phyloP scores from a whole-genome alignment of 2,113 vertebrate genomes.

The Pampusana beccarii region DNA sequence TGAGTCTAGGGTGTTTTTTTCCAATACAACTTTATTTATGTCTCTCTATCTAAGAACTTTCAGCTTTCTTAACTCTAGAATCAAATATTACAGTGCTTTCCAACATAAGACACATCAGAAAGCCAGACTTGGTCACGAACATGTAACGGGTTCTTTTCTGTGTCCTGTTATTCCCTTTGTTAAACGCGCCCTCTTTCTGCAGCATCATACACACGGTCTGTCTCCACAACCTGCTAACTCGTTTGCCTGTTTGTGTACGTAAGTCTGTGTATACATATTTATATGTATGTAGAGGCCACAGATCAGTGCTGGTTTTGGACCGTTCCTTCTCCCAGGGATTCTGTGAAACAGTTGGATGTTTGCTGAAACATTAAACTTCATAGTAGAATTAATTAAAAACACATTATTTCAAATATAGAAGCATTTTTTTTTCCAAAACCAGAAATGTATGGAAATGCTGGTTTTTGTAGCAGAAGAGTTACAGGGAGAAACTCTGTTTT shows the following conservation, averaged over 20 bases:
- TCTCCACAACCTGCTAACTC: neutral
- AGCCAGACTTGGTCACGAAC: neutral
- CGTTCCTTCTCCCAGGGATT: neutral
- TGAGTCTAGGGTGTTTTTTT: rapidly evolving
- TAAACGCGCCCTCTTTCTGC: neutral
- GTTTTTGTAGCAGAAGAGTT: neutral
- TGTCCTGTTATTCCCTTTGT: neutral
- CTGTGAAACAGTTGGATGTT: neutral
- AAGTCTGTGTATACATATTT: neutral
- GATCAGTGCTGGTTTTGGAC: neutral
- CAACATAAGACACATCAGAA: neutral
- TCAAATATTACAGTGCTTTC: neutral
- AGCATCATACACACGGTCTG: neutral
- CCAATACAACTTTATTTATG: neutral
- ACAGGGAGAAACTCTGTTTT: neutral
- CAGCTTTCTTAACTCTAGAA: neutral
- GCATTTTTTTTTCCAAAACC: neutral
- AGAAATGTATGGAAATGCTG: neutral
- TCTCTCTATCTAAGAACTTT: neutral
- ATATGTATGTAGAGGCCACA: neutral
- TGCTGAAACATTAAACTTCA: neutral
- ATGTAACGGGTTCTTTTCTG: neutral
- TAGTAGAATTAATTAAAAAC: neutral
- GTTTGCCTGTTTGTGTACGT: neutral
- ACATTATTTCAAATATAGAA: neutral